Evolutionary conservation across 2,888 invertebrate genomes (phyloP).

Genomic region (Lathronympha strigana): DNA sequence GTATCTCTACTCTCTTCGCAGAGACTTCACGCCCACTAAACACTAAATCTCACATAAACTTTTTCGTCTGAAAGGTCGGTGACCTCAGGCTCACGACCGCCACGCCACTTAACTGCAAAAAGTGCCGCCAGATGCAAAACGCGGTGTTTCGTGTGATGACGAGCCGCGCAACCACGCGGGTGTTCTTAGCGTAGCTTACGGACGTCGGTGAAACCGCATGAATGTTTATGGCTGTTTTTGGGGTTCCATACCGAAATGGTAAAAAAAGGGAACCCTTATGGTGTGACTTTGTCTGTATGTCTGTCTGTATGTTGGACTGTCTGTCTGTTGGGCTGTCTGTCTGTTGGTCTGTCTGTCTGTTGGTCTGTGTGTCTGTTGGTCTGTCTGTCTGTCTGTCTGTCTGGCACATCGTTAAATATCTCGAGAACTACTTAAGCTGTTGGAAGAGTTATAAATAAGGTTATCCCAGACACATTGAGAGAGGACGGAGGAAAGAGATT

Average conservation of each 20-base stretch:
- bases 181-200: conserved; percentile 28
- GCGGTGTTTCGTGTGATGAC: conserved; percentile 54
- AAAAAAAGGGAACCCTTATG: no score
- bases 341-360: no score
- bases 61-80: conserved; percentile 60
- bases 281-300: no score
- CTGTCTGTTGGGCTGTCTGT: no score
- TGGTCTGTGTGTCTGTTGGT: no score
- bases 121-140: conserved; percentile 55
- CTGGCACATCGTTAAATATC: no score
- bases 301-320: no score
- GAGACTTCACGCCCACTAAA: conserved; percentile 60
- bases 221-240: background rate
- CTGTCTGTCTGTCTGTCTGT: no score
- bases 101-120: conserved; percentile 61
- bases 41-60: conserved; percentile 66
- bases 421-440: no score
- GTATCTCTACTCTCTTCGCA: conserved; percentile 33
- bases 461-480: no score
- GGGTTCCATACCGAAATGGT: background rate
- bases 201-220: background rate
- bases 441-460: no score
- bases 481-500: no score
- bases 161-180: conserved; percentile 46
- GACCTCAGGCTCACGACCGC: conserved; percentile 74